phyloP scores from a whole-genome alignment of 2,888 invertebrate species.

The Cryptus viduatorius region DNA sequence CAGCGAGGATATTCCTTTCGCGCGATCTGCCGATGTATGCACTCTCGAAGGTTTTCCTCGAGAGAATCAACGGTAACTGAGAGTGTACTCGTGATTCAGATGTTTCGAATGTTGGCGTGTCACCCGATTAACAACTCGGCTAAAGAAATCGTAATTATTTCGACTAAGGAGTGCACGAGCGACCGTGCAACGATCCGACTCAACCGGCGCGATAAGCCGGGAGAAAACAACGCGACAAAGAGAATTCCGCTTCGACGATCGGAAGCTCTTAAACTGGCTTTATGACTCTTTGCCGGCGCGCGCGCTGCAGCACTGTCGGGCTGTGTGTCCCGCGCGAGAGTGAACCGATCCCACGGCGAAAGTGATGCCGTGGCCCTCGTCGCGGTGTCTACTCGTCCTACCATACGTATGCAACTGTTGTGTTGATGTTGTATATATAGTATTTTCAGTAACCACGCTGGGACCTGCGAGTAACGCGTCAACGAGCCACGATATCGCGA shows the following conservation, averaged over 20 bases:
- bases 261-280: neutral
- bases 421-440: neutral
- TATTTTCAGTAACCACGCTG: conserved; percentile 3
- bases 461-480: neutral
- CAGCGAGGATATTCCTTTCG: conserved; percentile 22
- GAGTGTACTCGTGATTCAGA: neutral
- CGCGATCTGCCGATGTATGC: neutral
- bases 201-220: neutral
- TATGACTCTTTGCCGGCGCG: neutral
- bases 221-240: neutral
- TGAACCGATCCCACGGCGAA: conserved; percentile 66
- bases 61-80: neutral
- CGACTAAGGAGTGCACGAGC: neutral
- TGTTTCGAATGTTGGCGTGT: neutral
- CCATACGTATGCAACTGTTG: conserved; percentile 14
- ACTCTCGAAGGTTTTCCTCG: neutral
- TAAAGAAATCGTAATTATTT: neutral
- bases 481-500: neutral
- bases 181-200: neutral
- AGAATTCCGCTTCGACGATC: neutral
- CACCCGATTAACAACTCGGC: neutral
- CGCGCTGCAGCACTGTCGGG: conserved; percentile 38
- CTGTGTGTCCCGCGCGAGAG: conserved; percentile 62
- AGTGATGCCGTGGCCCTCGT: conserved; percentile 66
- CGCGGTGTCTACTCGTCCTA: conserved; percentile 38